Base-by-base conservation (phyloP, 2,888 invertebrate species). In the Parasteatoda lunata region DNA sequence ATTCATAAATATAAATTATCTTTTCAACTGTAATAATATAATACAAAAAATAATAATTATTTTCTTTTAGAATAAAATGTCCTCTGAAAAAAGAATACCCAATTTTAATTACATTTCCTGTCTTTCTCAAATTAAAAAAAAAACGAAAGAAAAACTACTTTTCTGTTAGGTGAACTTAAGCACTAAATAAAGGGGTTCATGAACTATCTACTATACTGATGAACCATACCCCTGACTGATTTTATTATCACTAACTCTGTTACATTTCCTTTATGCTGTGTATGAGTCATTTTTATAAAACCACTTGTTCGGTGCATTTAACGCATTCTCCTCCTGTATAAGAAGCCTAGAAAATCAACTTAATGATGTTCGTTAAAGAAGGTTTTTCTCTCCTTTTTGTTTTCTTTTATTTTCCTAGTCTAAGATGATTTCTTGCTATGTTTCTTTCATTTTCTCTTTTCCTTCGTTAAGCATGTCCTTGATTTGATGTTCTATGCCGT, bases 321-420 rank as follows among this genome's bases (percentile, higher is more conserved):
- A 48, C 52, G n/a, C 45, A 59, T n/a, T 54, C 51, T 11, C 76
- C 77, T 83, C 66, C 73, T 47, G 73, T 72, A 52, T 84, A 77
- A 73, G 84, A 84, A 84, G 84, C 84, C 52, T 66, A 65, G 71
- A 72, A 83, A 84, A 84, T 65, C 77, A 73, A 49, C 71, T 72
- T 84, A 84, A 84, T 84, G 84, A 76, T 51, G 73, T 77, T 84
- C 84, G 77, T 84, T 84, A 84, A 71, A 77, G 77, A 77, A 84
- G 72, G 68, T 6, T n/a, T 81, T 73, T 77, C 65, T 70, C 70
- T 65, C 72, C 54, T 76, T 68, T 84, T 54, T 49, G 51, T 54
- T 68, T 11, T 51, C 15, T 30, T 45, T 66, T 77, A 66, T 73
- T 66, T 66, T 73, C 30, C 68, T 68, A 65, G 68, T 59, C 69